Evolutionary conservation across 2,888 invertebrate genomes (phyloP), one percentile per base, ranked within the genome.

Genomic region (Epistrophe eligans): DNA sequence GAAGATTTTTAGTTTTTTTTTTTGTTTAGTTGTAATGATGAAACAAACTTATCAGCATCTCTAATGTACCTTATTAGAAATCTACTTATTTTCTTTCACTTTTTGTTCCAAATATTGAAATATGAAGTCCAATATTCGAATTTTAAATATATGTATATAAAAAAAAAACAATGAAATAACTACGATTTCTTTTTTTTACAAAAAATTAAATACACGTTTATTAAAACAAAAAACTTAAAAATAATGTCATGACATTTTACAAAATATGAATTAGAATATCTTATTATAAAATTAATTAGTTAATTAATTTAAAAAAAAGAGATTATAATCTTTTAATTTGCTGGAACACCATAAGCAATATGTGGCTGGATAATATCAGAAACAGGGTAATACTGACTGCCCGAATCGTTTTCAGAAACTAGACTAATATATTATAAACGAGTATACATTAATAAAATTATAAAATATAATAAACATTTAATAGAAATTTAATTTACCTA

Each of bases 341-440:
- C 48, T 66, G 84, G 84, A 48, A 81, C 77, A 40, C 84, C 80
- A 43, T 84, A 84, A 13, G n/a, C 35, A 10, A 8, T n/a, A 10
- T 84, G 84, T 3, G 84, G 84, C 4, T 43, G 67, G 4, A 73
- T 58, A 32, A 58, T 62, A 40, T 55, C 70, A 24, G 70, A 62
- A 17, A 62, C 57, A 40, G 83, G 52, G 11, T 38, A 64, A 1
- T 70, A 40, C n/a, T 52, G 19, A n/a, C 52, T 70, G 9, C 52
- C 24, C 5, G 38, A n/a, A 15, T 52, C 13, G 24, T 19, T 70
- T 24, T 38, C 67, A 15, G 67, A 38, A 70, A 70, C 38, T 0
- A 28, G 9, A 8, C 67, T 70, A 55, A 3, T 2, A 35, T 35
- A 6, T 15, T 4, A 17, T 55, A 24, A 15, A 24, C 24, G 24